These are phyloP conservation scores for Pammene fasciana DNA, from an alignment of 2,888 invertebrate genomes.

Conservation along the genomic window DNA sequence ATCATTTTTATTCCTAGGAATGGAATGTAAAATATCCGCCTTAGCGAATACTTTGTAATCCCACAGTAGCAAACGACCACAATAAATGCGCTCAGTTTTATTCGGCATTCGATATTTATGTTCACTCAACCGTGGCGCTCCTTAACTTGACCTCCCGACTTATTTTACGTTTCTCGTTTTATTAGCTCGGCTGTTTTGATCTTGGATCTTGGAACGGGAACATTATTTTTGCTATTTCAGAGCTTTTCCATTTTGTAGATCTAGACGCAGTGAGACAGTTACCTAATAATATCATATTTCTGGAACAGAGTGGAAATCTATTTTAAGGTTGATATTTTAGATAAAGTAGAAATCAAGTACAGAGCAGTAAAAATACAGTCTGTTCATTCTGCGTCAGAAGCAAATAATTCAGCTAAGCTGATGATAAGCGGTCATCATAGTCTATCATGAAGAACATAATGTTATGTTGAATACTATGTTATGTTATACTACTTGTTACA, in stretches of 20 bases:
- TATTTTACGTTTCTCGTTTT: constrained; percentile 41
- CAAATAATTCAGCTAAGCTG: no score
- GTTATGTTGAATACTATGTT: no score
- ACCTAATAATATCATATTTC: constrained; percentile 3
- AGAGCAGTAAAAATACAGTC: no score
- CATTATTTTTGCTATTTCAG: constrained; percentile 33
- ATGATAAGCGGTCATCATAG: no score
- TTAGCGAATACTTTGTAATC: constrained; percentile 37
- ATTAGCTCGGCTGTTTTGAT: constrained; percentile 35
- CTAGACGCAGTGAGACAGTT: constrained; percentile 9
- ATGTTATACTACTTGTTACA: no score
- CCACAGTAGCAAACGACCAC: constrained; percentile 35
- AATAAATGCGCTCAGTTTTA: constrained; percentile 42
- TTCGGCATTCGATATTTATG: constrained; percentile 42
- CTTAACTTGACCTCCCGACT: constrained; percentile 42
- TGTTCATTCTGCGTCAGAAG: no score
- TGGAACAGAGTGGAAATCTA: background rate
- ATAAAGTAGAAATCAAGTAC: no score
- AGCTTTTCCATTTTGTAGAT: constrained; percentile 3
- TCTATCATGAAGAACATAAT: no score
- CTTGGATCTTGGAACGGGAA: constrained; percentile 35
- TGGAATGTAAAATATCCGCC: constrained; percentile 25
- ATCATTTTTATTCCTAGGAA: constrained; percentile 27
- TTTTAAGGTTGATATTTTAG: background rate
- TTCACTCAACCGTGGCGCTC: constrained; percentile 37